Conservation (phyloP, 2,888 invertebrate species). For the Napeogenes inachia region DNA sequence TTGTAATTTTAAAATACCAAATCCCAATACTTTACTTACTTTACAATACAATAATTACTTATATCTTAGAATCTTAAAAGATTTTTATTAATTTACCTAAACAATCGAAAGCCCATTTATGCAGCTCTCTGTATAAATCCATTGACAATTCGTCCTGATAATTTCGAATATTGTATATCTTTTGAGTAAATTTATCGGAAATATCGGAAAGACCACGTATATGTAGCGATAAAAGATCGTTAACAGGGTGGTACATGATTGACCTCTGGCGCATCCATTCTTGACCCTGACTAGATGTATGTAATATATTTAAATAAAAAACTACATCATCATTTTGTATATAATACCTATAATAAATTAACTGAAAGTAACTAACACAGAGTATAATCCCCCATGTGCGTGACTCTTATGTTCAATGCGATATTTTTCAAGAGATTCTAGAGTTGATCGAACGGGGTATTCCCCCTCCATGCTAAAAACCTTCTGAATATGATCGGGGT, state of each 20-base stretch:
- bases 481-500: slow-evolving; percentile 80
- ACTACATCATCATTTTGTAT: background rate
- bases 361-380: slow-evolving; percentile 65
- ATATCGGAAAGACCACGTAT: slow-evolving; percentile 59
- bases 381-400: slow-evolving; percentile 75
- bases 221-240: slow-evolving; percentile 52
- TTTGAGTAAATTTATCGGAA: slow-evolving; percentile 54
- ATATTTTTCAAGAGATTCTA: slow-evolving; percentile 81
- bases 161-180: slow-evolving; percentile 76
- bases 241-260: slow-evolving; percentile 67
- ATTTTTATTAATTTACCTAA: slow-evolving; percentile 55
- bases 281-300: slow-evolving; percentile 66
- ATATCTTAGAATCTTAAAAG: background rate
- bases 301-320: background rate
- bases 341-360: background rate
- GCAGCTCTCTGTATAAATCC: slow-evolving; percentile 77
- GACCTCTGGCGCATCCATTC: slow-evolving; percentile 79
- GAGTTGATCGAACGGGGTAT: slow-evolving; percentile 77
- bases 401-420: slow-evolving; percentile 75
- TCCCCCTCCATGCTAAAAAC: slow-evolving; percentile 80
- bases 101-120: slow-evolving; percentile 84
- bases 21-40: too few relatives aligned
- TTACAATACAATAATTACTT: background rate
- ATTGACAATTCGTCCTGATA: slow-evolving; percentile 80
- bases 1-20: too few relatives aligned